Evolutionary conservation across 2,797 vertebrate genomes (phyloP), one percentile per base, ranked within the genome.

Genomic region (Etheostoma perlongum): DNA sequence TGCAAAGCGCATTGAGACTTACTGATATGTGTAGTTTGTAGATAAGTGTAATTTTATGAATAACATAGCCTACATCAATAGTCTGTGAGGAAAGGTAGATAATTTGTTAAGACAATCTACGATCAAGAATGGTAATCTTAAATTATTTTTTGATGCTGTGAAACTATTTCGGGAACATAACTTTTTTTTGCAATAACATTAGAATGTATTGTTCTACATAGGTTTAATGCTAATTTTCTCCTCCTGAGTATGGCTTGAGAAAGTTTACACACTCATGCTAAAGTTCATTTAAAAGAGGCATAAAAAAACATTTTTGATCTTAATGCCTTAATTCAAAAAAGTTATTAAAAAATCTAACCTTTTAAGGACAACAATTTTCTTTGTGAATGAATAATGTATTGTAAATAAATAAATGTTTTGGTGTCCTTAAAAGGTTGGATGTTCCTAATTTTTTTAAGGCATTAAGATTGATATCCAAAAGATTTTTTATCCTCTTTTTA

Each of bases 161-260:
- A 46, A 27, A 30, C 4, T 1, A 33, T 63, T 58, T 27, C 11
- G 18, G 18, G 63, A 49, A 15, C 21, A 8, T 11, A 42, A 15
- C 25, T 18, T 19, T 27, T 40, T 44, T 51, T 9, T 36, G 9
- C 16, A 13, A 19, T 51, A 12, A 44, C 4, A 23, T 63, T 46
- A 12, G 21, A 1, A 51, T 44, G 13, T 14, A 36, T 15, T 25
- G 19, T 52, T 67, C 8, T 3, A 40, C 6, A 8, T 47, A 47
- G 21, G 7, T 46, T 13, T 44, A 1, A 9, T 55, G 36, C 2
- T 59, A 53, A 16, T 13, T 36, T 33, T 67, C 14, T 47, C 55
- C 4, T 84, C 94, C 93, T 95, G 95, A 96, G 94, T 93, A 96
- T 27, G 27, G 27, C 27, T 27, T 27, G 27, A 27, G 27, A 27